Conservation (phyloP, 1,140 invertebrate genomes). For the Cydia amplana region DNA sequence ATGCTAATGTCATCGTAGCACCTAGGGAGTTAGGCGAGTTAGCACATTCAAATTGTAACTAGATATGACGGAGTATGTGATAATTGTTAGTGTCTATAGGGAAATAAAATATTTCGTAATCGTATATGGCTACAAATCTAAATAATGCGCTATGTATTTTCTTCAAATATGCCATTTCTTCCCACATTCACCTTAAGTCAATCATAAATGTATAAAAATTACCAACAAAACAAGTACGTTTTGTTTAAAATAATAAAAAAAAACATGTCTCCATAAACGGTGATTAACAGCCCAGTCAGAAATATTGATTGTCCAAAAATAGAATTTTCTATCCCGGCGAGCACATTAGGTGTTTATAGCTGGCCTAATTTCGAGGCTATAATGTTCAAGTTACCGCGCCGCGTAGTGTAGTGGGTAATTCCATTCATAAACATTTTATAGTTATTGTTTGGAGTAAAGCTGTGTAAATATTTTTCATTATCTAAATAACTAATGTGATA, state of each 20-base stretch:
- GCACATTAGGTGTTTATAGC: neutral
- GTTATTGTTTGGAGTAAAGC: too few relatives aligned
- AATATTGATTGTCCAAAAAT: slow-evolving; percentile 8
- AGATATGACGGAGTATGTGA: slow-evolving; percentile 19
- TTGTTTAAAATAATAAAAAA: too few relatives aligned
- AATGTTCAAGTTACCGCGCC: neutral
- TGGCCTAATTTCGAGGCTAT: neutral
- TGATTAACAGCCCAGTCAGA: neutral
- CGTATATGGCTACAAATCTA: neutral
- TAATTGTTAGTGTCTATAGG: neutral
- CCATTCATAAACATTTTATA: too few relatives aligned
- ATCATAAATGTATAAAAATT: too few relatives aligned
- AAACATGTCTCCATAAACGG: neutral
- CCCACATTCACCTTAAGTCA: too few relatives aligned
- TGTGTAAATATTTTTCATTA: too few relatives aligned
- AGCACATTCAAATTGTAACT: slow-evolving; percentile 3
- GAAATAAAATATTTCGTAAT: slow-evolving; percentile 1
- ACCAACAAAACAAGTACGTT: too few relatives aligned
- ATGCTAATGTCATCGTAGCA: neutral
- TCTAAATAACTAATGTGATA: too few relatives aligned
- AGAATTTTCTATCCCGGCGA: neutral
- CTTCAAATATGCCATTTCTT: too few relatives aligned
- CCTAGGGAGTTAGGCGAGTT: neutral
- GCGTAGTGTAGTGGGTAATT: neutral
- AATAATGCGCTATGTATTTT: neutral